Evolutionary conservation across 2,888 invertebrate species (phyloP).

Genomic region (Epirrita christyi): DNA sequence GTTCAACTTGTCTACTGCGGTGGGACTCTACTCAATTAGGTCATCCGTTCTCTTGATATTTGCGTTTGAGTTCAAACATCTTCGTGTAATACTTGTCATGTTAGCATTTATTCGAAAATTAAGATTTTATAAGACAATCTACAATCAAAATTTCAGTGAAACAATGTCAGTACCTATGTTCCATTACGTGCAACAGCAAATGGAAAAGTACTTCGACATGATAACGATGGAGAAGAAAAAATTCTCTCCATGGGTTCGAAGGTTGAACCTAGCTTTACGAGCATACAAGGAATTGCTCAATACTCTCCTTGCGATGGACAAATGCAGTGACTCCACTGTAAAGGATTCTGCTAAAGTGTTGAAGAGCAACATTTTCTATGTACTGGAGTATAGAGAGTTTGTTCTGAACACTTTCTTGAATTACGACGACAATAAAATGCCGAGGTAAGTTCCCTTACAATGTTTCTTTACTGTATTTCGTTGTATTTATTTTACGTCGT

Average conservation of each 20-base stretch:
- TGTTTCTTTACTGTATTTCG: not conserved
- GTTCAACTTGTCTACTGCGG: slow-evolving; percentile 21
- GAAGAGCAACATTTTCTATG: slow-evolving; percentile 96
- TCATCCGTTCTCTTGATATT: slow-evolving; percentile 26
- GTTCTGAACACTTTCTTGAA: slow-evolving; percentile 91
- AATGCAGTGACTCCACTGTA: slow-evolving; percentile 87
- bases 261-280: slow-evolving; percentile 93
- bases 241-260: slow-evolving; percentile 91
- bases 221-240: slow-evolving; percentile 94
- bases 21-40: slow-evolving; percentile 26
- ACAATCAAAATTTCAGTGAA: slow-evolving; percentile 87
- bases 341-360: slow-evolving; percentile 93
- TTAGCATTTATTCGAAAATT: not conserved
- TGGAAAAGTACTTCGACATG: slow-evolving; percentile 94
- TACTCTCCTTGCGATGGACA: slow-evolving; percentile 93
- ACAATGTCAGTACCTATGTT: slow-evolving; percentile 96
- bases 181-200: slow-evolving; percentile 96
- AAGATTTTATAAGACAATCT: no score
- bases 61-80: slow-evolving; percentile 17
- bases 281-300: slow-evolving; percentile 93
- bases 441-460: slow-evolving; percentile 79
- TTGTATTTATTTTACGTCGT: not conserved
- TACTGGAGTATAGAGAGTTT: slow-evolving; percentile 96
- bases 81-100: slow-evolving; percentile 12
- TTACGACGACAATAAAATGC: slow-evolving; percentile 94